Base-by-base conservation (phyloP, 2,888 invertebrate genomes). In the Linnaemya vulpina region DNA sequence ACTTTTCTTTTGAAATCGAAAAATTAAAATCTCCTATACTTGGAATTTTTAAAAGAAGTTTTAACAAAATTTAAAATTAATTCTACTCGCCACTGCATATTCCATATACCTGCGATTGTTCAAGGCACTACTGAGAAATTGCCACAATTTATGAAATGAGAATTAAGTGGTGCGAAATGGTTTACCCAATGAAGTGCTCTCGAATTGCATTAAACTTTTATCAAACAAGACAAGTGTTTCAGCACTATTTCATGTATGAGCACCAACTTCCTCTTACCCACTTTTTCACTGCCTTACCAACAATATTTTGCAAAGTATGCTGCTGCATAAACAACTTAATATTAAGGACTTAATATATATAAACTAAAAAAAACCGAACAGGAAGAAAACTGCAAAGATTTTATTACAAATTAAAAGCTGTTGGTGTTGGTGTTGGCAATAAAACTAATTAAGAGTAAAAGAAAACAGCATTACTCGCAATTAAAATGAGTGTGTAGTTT, bases 131-230 rank as follows among this genome's bases (percentile, higher is more conserved):
- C 63, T 15, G 15, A 63, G 70, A 49, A 62, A 49, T 77, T 58
- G 49, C 22, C 11, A 22, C 22, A 25, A 17, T 49, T 22, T 62
- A 3, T 20, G 20, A 53, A 43, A 60, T 70, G 20, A 30, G 30
- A 65, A 17, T 30, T 22, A 65, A 43, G 55, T 30, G 49, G n/a
- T 62, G 11, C 20, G 3, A 38, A 62, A 51, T 40, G 43, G 40
- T 51, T 51, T 40, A 51, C n/a, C 8, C 40, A 78, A 60, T 62
- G 9, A 70, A 71, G 68, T 68, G 67, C 38, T 77, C 60, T 77
- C 8, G 25, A 60, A 60, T 40, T 68, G 13, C 17, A 51, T 77
- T 46, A 63, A 63, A 30, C 3, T 62, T 63, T 62, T 17, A 70
- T 70, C 30, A 70, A 51, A 60, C 13, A 46, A 70, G 13, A 63